Conservation (phyloP, 2,113 vertebrate genomes). For the Erythrolamprus reginae region DNA sequence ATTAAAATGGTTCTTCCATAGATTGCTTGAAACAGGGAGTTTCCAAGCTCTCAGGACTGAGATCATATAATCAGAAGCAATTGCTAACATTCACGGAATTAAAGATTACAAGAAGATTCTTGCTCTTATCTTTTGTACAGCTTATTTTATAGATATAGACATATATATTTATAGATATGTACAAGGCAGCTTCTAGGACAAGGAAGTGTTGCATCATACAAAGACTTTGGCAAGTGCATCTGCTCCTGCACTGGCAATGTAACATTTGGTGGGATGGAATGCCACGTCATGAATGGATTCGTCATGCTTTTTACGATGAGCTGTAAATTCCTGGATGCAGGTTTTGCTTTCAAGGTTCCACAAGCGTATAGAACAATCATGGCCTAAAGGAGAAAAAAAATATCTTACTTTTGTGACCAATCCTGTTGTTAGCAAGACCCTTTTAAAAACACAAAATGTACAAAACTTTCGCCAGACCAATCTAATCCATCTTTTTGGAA, state of each 20-base stretch:
- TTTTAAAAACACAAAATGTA: constrained; percentile 35
- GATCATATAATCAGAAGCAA: constrained; percentile 71
- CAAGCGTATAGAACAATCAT: constrained; percentile 96
- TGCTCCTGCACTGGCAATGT: constrained; percentile 95
- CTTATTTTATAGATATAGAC: constrained; percentile 51
- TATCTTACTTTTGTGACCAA: constrained; percentile 25
- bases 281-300: constrained; percentile 98
- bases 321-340: constrained; percentile 98
- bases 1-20: constrained; percentile 67
- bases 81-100: constrained; percentile 73
- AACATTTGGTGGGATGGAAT: constrained; percentile 97
- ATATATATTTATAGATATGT: constrained; percentile 53
- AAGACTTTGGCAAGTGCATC: constrained; percentile 99
- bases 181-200: constrained; percentile 69
- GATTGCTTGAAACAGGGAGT: constrained; percentile 68
- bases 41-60: constrained; percentile 73
- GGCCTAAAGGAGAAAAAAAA: constrained; percentile 73
- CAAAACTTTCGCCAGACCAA: no score
- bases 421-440: constrained; percentile 7
- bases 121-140: constrained; percentile 68
- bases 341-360: constrained; percentile 99
- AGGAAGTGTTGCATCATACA: constrained; percentile 83
- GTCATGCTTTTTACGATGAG: constrained; percentile 96
- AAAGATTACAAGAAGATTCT: constrained; percentile 56
- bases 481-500: no score